Evolutionary conservation across 2,888 invertebrate genomes (phyloP).

Genomic region (Tridacna gigas): DNA sequence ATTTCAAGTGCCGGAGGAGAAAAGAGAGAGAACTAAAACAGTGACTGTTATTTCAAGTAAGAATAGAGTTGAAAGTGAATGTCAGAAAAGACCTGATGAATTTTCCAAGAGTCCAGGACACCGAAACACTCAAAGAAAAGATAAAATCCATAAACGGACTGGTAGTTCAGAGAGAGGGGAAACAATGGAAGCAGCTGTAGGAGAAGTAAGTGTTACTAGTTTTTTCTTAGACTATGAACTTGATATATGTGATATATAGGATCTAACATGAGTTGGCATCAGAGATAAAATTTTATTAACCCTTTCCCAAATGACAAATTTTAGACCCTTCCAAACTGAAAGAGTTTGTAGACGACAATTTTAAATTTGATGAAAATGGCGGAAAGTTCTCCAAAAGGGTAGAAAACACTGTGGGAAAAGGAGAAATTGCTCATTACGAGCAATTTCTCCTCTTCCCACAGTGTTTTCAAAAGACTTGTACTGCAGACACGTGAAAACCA

Average conservation of each 20-base stretch:
- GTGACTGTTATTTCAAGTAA: too few relatives aligned
- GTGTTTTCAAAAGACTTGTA: neutral
- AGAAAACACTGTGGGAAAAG: neutral
- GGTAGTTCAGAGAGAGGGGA: slow-evolving; percentile 64
- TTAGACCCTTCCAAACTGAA: too few relatives aligned
- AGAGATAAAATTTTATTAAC: too few relatives aligned
- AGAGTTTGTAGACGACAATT: too few relatives aligned
- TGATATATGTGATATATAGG: too few relatives aligned
- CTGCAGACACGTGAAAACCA: too few relatives aligned
- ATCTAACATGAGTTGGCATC: too few relatives aligned
- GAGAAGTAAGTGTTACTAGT: slow-evolving; percentile 64
- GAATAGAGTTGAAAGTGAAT: too few relatives aligned
- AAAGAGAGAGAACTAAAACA: neutral
- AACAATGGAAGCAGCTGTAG: slow-evolving; percentile 69
- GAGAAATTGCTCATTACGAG: neutral
- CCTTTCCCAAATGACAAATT: too few relatives aligned
- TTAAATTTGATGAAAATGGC: too few relatives aligned
- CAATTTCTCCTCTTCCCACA: neutral
- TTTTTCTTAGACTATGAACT: neutral
- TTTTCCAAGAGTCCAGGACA: neutral
- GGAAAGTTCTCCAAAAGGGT: too few relatives aligned
- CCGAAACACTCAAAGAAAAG: slow-evolving; percentile 25
- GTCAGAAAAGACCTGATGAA: neutral
- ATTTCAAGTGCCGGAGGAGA: neutral
- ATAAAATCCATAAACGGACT: slow-evolving; percentile 49